These are phyloP conservation scores for Eledone cirrhosa DNA, from an alignment of 2,888 invertebrate genomes.

Conservation along the genomic window DNA sequence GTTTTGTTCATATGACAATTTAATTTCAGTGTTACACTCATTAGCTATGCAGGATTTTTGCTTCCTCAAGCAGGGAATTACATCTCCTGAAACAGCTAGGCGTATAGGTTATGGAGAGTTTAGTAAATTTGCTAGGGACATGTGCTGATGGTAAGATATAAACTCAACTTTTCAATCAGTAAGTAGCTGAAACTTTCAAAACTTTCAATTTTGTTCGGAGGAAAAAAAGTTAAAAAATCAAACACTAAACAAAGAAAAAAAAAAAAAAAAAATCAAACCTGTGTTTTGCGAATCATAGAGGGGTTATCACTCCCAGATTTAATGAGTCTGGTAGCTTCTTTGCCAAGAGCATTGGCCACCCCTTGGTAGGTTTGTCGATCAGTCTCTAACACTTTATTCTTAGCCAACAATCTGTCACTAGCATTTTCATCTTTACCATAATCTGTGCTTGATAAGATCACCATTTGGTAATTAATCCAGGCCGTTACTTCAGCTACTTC, in stretches of 20 bases:
- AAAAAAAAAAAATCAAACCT: constrained; percentile 47
- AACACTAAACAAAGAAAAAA: too few species aligned
- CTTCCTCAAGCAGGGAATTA: too few species aligned
- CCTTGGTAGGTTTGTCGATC: constrained; percentile 63
- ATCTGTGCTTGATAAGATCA: constrained; percentile 87
- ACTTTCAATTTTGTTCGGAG: neutral
- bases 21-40: too few species aligned
- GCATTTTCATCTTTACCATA: constrained; percentile 92
- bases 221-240: too few species aligned
- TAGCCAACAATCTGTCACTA: constrained; percentile 90
- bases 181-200: too few species aligned
- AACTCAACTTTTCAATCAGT: too few species aligned
- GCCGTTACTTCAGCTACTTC: constrained; percentile 97
- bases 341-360: constrained; percentile 58
- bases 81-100: too few species aligned
- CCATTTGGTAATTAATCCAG: constrained; percentile 95
- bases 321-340: constrained; percentile 58
- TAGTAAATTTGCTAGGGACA: too few species aligned
- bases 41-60: too few species aligned
- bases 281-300: constrained; percentile 56
- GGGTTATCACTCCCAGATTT: constrained; percentile 85
- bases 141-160: too few species aligned
- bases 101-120: too few species aligned
- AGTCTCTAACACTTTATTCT: constrained; percentile 85
- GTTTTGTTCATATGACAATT: too few species aligned